Percentiles rank a stretch among this genome's conserved stretches.
phyloP scores from a whole-genome alignment of 1,140 invertebrate species.

The Polypedilum vanderplanki region DNA sequence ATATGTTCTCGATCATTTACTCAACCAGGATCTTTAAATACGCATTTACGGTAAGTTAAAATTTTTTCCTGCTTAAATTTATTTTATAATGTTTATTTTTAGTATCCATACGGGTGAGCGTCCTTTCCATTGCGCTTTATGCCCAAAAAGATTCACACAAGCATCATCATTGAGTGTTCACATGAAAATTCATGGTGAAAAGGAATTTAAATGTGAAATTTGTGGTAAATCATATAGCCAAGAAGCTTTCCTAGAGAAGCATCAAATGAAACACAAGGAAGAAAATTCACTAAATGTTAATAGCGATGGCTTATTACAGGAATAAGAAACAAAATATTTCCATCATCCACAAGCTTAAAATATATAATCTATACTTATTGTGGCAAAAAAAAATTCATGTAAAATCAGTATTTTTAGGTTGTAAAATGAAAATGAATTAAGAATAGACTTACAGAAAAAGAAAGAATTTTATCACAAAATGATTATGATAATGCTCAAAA shows the following conservation, averaged over 20 bases:
- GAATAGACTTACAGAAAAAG: slow-evolving; percentile 4
- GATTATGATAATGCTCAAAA: not conserved
- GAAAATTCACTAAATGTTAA: not conserved
- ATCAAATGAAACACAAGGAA: slow-evolving; percentile 31
- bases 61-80: slow-evolving; percentile 55
- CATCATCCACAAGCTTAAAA: not conserved
- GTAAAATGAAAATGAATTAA: not conserved
- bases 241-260: slow-evolving; percentile 42
- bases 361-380: not conserved
- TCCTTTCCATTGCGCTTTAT: slow-evolving; percentile 51
- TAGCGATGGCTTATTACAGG: not conserved
- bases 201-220: slow-evolving; percentile 41
- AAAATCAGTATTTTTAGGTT: slow-evolving; percentile 14
- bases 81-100: too few species aligned
- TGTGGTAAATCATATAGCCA: slow-evolving; percentile 45
- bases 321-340: not conserved
- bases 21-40: slow-evolving; percentile 57
- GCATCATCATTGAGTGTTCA: slow-evolving; percentile 54
- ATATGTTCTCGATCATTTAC: slow-evolving; percentile 62
- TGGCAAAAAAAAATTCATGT: not conserved
- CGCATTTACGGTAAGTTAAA: slow-evolving; percentile 58
- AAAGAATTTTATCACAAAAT: not conserved
- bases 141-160: slow-evolving; percentile 54
- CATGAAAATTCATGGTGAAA: slow-evolving; percentile 52
- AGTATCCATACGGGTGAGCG: not conserved